These are phyloP conservation scores for Ennomos quercinarius DNA, from an alignment of 2,888 invertebrate genomes.

Conservation along the genomic window DNA sequence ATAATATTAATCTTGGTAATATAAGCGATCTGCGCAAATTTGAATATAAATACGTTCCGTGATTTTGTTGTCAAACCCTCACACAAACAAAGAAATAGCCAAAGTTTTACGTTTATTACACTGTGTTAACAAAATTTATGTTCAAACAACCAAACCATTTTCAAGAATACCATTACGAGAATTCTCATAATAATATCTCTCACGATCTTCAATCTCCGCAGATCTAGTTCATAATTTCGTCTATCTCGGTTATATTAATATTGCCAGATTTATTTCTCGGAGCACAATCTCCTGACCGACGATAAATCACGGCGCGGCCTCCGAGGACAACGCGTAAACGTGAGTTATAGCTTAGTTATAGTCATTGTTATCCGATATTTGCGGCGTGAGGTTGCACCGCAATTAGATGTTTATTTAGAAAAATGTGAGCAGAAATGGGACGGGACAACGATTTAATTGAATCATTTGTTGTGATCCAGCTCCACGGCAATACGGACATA, in stretches of 20 bases:
- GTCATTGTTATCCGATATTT: constrained; percentile 66
- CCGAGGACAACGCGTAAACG: constrained; percentile 62
- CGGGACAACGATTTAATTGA: no score
- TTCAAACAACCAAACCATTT: no score
- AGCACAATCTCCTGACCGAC: constrained; percentile 64
- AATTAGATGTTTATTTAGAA: constrained; percentile 23
- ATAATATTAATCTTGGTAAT: no score
- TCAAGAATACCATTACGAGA: no score
- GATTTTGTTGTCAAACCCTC: no score
- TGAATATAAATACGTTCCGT: no score
- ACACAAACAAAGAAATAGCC: no score
- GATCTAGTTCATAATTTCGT: constrained; percentile 23
- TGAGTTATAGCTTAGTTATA: constrained; percentile 71
- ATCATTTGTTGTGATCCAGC: no score
- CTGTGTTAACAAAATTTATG: no score
- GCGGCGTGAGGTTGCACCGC: constrained; percentile 25
- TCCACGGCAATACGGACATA: no score
- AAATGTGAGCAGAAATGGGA: neutral
- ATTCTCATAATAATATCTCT: neutral
- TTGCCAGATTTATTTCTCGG: constrained; percentile 62
- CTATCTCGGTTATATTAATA: constrained; percentile 26
- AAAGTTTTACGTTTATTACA: no score
- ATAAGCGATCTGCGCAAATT: no score
- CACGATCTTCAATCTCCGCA: constrained; percentile 7
- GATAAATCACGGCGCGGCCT: constrained; percentile 61